Percentiles rank a stretch among this genome's conserved stretches.
Evolutionary conservation across 2,888 invertebrate species (phyloP).

Genomic region (Cryptocephalus moraei): DNA sequence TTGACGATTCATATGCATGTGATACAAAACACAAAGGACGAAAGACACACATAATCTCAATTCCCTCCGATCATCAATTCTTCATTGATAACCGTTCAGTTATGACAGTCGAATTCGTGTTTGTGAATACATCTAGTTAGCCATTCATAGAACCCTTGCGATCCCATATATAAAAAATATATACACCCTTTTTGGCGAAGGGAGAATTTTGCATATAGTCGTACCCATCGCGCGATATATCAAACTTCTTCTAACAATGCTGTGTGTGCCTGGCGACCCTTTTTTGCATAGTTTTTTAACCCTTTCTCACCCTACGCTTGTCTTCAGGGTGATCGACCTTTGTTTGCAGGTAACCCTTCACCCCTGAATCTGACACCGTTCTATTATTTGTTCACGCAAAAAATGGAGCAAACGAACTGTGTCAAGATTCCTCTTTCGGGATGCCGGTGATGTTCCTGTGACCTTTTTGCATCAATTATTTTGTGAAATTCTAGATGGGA

Average conservation of each 20-base stretch:
- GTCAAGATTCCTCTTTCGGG: conserved; percentile 34
- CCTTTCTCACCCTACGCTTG: conserved; percentile 37
- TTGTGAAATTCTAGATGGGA: not conserved
- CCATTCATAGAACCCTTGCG: conserved; percentile 35
- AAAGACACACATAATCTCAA: conserved; percentile 27
- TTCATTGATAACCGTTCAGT: conserved; percentile 40
- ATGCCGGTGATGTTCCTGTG: conserved; percentile 14
- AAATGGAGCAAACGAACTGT: conserved; percentile 41
- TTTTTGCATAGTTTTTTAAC: conserved; percentile 39
- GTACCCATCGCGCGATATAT: conserved; percentile 25
- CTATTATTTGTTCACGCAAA: conserved; percentile 35
- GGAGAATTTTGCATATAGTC: conserved; percentile 21
- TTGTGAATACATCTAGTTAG: conserved; percentile 41
- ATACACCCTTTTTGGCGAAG: conserved; percentile 15
- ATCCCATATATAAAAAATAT: conserved; percentile 34
- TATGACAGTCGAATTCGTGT: conserved; percentile 40
- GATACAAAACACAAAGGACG: conserved; percentile 11
- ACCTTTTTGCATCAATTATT: conserved; percentile 29
- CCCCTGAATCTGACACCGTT: conserved; percentile 40
- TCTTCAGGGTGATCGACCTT: conserved; percentile 39
- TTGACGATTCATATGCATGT: conserved; percentile 26
- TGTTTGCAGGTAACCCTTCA: conserved; percentile 36
- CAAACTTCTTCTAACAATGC: conserved; percentile 26
- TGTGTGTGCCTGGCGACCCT: conserved; percentile 24
- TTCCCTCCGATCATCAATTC: conserved; percentile 37